Evolutionary conservation across 2,113 vertebrate genomes (phyloP).

Genomic region (Pelvicachromis taeniatus): DNA sequence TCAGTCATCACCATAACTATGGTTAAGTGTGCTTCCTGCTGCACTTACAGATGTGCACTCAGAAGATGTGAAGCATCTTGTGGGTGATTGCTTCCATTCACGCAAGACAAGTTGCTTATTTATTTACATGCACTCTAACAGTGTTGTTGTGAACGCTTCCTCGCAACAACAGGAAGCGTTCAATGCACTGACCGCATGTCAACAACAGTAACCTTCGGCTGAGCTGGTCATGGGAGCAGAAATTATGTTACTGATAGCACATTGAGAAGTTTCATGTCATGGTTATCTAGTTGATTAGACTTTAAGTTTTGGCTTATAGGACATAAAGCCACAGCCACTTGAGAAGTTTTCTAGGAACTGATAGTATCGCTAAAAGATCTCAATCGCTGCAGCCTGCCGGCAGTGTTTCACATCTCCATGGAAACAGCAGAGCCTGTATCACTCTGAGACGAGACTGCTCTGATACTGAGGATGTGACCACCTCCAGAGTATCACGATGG

Average conservation of each 20-base stretch:
- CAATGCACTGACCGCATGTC: not conserved
- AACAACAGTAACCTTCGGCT: not conserved
- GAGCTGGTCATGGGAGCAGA: not conserved
- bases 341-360: conserved; percentile 26
- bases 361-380: conserved; percentile 13
- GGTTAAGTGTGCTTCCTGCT: not conserved
- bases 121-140: not conserved
- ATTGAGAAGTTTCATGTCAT: not conserved
- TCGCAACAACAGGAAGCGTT: not conserved
- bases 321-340: not conserved
- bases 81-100: not conserved
- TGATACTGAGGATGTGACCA: conserved; percentile 1
- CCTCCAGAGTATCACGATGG: not conserved
- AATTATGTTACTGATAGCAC: not conserved
- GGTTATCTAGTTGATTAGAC: not conserved
- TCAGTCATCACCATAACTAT: not conserved
- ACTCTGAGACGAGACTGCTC: not conserved
- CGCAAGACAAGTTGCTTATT: not conserved
- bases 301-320: not conserved
- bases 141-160: not conserved
- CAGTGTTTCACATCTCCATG: conserved; percentile 19
- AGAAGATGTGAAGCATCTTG: not conserved
- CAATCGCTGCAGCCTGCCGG: not conserved
- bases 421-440: conserved; percentile 31
- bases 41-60: not conserved